These are phyloP conservation scores for Tryphoninae sp. DNA, from an alignment of 2,888 invertebrate species.

Conservation along the genomic window DNA sequence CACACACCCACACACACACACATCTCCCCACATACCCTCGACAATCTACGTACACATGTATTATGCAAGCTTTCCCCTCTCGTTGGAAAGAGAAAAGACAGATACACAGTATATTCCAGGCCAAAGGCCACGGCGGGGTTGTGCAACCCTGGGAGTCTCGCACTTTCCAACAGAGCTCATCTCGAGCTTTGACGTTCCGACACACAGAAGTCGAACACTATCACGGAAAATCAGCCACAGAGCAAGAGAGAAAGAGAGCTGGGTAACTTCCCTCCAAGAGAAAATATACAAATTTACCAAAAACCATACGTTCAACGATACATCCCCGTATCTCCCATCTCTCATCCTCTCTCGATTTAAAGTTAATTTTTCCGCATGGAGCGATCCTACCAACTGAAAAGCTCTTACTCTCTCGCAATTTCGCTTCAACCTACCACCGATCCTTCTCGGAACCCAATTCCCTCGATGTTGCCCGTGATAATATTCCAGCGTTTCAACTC, in stretches of 20 bases:
- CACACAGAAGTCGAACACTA: slow-evolving; percentile 63
- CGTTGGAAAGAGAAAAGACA: slow-evolving; percentile 57
- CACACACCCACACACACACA: slow-evolving; percentile 10
- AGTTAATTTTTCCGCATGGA: slow-evolving; percentile 54
- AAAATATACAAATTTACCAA: slow-evolving; percentile 57
- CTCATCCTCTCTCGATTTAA: slow-evolving; percentile 39
- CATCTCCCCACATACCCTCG: neutral
- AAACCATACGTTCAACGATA: slow-evolving; percentile 6
- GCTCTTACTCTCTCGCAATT: neutral
- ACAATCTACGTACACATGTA: slow-evolving; percentile 68
- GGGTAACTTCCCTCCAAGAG: slow-evolving; percentile 40
- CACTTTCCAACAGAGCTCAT: slow-evolving; percentile 53
- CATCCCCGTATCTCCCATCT: neutral
- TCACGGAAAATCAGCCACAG: slow-evolving; percentile 50
- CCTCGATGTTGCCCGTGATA: slow-evolving; percentile 42
- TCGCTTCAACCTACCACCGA: neutral
- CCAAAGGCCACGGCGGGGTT: slow-evolving; percentile 29
- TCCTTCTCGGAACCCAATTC: slow-evolving; percentile 45
- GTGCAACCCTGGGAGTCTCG: slow-evolving; percentile 44
- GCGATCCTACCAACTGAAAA: slow-evolving; percentile 19
- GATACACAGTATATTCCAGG: slow-evolving; percentile 52
- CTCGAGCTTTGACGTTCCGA: slow-evolving; percentile 63
- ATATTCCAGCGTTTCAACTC: slow-evolving; percentile 15
- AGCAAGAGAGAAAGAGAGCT: slow-evolving; percentile 17
- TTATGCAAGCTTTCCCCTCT: slow-evolving; percentile 73